Evolutionary conservation across 2,888 invertebrate genomes (phyloP).

Genomic region (Lochmaea capreae): DNA sequence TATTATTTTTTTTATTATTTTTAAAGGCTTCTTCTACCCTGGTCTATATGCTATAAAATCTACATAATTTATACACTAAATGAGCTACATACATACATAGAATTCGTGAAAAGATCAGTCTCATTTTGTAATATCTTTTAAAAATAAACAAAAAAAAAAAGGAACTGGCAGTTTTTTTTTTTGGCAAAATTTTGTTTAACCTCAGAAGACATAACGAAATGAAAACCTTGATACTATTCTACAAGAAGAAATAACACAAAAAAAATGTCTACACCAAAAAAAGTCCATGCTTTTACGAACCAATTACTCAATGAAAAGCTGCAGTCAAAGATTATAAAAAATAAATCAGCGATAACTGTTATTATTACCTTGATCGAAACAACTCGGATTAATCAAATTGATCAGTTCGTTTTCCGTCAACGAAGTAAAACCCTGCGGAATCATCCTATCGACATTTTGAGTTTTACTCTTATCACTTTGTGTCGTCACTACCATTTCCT

Average conservation of each 20-base stretch:
- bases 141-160: background rate
- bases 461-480: conserved; percentile 59
- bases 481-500: conserved; percentile 53
- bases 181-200: background rate
- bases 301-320: conserved; percentile 5
- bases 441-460: conserved; percentile 68
- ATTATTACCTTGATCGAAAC: conserved; percentile 82
- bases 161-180: background rate
- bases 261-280: conserved; percentile 25
- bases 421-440: conserved; percentile 80
- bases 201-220: background rate
- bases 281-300: conserved; percentile 36
- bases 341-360: conserved; percentile 36
- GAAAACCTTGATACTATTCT: conserved; percentile 16
- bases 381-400: conserved; percentile 89
- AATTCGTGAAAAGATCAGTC: conserved; percentile 4
- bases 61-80: conserved; percentile 1
- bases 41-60: no score
- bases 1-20: no score
- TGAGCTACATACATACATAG: background rate
- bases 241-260: conserved; percentile 16
- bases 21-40: no score
- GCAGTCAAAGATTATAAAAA: background rate
- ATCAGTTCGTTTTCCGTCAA: conserved; percentile 91
- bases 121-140: conserved; percentile 1